These are phyloP conservation scores for Idaea aversata DNA, from an alignment of 2,888 invertebrate species.

Conservation along the genomic window DNA sequence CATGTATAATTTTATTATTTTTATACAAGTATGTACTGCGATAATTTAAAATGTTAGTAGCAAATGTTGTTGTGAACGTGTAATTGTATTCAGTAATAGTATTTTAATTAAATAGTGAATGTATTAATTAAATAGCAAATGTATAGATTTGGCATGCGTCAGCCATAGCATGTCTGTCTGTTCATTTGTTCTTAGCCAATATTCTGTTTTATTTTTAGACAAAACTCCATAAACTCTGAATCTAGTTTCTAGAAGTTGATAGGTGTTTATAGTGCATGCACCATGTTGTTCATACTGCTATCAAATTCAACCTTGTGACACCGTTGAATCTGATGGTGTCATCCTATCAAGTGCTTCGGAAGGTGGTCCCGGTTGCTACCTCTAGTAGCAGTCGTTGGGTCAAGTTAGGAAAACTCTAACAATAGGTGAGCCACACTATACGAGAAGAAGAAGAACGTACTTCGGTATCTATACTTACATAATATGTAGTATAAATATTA, in stretches of 20 bases:
- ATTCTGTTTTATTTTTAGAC: constrained; percentile 39
- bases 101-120: constrained; percentile 34
- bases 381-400: too few species aligned
- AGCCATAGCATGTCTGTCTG: constrained; percentile 72
- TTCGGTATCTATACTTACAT: too few species aligned
- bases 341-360: too few species aligned
- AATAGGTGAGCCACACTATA: too few species aligned
- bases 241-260: neutral
- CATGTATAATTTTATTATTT: constrained; percentile 29
- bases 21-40: constrained; percentile 22
- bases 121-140: constrained; percentile 46
- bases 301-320: too few species aligned
- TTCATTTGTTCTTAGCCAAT: constrained; percentile 54
- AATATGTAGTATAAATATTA: too few species aligned
- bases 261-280: too few species aligned
- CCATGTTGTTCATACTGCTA: too few species aligned
- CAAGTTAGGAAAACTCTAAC: too few species aligned
- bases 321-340: too few species aligned
- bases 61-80: constrained; percentile 28
- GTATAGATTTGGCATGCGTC: constrained; percentile 59
- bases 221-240: neutral
- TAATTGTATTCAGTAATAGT: constrained; percentile 33
- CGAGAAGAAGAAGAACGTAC: too few species aligned
- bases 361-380: too few species aligned
- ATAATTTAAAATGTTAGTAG: constrained; percentile 30